Conservation (phyloP, 1,140 invertebrate species). For the Anastrepha obliqua region DNA sequence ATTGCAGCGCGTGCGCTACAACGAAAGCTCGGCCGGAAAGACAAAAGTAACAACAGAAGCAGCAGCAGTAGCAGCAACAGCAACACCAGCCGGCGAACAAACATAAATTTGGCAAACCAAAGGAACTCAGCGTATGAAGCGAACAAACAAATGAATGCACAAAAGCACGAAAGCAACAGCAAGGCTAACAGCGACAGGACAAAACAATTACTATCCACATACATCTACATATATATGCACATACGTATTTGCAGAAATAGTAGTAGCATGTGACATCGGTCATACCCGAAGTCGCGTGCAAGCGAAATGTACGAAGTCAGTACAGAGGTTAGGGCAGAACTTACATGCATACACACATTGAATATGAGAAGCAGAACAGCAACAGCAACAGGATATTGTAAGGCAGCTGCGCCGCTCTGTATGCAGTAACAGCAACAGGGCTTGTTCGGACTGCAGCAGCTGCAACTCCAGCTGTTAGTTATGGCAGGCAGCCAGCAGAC, state of each 20-base stretch:
- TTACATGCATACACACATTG: not conserved
- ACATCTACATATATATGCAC: not conserved
- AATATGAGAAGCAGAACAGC: not conserved
- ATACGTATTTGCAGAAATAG: not conserved
- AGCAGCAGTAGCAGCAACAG: not conserved
- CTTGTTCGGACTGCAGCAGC: not conserved
- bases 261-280: not conserved
- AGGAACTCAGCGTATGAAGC: too few relatives aligned
- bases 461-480: slow-evolving; percentile 29
- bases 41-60: not conserved
- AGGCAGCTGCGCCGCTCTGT: not conserved
- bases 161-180: not conserved
- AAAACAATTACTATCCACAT: not conserved
- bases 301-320: not conserved
- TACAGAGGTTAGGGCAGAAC: not conserved
- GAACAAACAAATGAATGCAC: not conserved
- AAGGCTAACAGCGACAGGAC: slow-evolving; percentile 7
- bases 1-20: slow-evolving; percentile 35
- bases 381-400: slow-evolving; percentile 32
- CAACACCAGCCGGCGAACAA: slow-evolving; percentile 43
- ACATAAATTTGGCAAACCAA: not conserved
- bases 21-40: slow-evolving; percentile 54
- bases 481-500: not conserved
- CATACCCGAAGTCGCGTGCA: not conserved
- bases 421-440: not conserved